phyloP scores from a whole-genome alignment of 1,140 invertebrate species.

The Sycobia sp. region DNA sequence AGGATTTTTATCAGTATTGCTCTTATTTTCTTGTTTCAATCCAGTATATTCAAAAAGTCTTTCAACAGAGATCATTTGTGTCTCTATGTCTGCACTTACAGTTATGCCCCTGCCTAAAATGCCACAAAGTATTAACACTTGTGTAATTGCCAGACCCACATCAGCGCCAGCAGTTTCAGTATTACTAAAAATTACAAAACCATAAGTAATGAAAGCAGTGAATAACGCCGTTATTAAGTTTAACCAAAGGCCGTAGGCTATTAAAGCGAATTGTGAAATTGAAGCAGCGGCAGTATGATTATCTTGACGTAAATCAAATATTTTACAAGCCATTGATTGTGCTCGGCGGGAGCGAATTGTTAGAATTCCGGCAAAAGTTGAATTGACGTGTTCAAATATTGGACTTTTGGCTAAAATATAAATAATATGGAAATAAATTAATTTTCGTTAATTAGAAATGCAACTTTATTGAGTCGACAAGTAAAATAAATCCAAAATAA shows the following conservation, averaged over 20 bases:
- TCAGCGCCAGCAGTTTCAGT: constrained; percentile 57
- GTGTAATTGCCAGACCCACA: constrained; percentile 81
- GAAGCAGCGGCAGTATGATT: constrained; percentile 30
- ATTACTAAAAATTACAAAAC: constrained; percentile 69
- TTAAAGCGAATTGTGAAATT: constrained; percentile 62
- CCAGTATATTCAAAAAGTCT: constrained; percentile 74
- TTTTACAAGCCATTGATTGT: constrained; percentile 44
- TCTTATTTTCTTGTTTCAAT: constrained; percentile 59
- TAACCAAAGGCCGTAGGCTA: constrained; percentile 75
- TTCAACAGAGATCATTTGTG: constrained; percentile 82
- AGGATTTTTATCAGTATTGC: constrained; percentile 51
- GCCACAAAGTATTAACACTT: constrained; percentile 75
- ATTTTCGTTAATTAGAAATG: constrained; percentile 4
- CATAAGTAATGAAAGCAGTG: constrained; percentile 65
- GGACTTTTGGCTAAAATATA: constrained; percentile 71
- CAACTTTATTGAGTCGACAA: neutral
- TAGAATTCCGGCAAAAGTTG: constrained; percentile 69
- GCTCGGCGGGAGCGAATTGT: constrained; percentile 69
- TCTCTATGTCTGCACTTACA: constrained; percentile 73
- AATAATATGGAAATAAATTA: constrained; percentile 34
- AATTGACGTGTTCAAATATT: constrained; percentile 75
- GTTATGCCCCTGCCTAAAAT: constrained; percentile 83
- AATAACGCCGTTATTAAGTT: constrained; percentile 71
- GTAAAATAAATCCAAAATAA: neutral
- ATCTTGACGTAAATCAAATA: constrained; percentile 54